Evolutionary conservation across 2,113 vertebrate species (phyloP).

Genomic region (Muntiacus reevesi): DNA sequence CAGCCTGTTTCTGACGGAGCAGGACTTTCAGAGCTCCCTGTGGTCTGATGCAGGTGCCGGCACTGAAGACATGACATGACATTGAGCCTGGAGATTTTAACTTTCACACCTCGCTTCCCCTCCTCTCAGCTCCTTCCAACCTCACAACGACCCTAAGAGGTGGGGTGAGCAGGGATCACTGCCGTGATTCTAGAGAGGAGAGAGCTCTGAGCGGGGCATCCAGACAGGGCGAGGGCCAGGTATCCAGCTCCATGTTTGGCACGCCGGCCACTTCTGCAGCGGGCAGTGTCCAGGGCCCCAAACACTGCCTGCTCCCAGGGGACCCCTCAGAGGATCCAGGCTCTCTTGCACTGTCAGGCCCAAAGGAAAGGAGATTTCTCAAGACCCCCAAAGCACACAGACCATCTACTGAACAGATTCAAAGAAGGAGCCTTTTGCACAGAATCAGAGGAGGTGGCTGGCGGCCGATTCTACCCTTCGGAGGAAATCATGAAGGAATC

Average conservation of each 20-base stretch:
- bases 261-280: accelerated
- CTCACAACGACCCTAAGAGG: background rate
- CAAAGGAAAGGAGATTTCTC: background rate
- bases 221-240: background rate
- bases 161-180: background rate
- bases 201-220: background rate
- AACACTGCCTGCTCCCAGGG: background rate
- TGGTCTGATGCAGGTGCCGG: background rate
- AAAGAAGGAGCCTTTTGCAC: background rate
- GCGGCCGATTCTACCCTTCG: background rate
- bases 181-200: background rate
- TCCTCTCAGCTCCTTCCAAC: background rate
- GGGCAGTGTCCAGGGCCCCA: background rate
- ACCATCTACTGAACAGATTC: accelerated
- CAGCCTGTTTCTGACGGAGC: background rate
- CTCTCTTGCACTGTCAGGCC: background rate
- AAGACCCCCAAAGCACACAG: accelerated
- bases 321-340: background rate
- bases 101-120: background rate
- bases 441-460: background rate
- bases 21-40: background rate
- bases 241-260: accelerated
- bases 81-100: background rate
- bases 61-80: background rate
- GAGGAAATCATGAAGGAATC: accelerated